phyloP scores from a whole-genome alignment of 2,113 vertebrate species.

The Natator depressus region DNA sequence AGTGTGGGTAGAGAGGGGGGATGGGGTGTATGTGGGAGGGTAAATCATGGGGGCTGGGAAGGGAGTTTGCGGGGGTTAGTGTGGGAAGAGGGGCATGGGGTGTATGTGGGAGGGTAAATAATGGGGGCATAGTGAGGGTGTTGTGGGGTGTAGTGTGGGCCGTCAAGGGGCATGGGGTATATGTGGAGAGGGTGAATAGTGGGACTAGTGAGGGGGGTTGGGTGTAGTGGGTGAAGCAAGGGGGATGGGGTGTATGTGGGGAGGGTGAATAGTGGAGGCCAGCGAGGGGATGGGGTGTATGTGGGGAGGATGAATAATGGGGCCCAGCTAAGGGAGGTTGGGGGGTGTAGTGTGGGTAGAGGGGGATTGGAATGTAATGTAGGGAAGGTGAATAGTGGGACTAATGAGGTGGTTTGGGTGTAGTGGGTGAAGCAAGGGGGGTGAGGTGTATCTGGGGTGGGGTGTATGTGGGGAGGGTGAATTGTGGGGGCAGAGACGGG shows the following conservation, averaged over 20 bases:
- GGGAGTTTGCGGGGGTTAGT: no score
- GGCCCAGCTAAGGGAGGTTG: accelerated
- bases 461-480: no score
- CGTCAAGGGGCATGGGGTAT: accelerated
- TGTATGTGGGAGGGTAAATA: no score
- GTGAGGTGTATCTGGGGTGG: accelerated
- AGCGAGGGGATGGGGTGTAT: no score
- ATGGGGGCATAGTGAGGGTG: neutral
- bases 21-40: neutral
- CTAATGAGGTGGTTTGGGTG: accelerated
- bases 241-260: no score
- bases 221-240: no score
- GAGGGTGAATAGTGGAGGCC: no score
- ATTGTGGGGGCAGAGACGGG: no score
- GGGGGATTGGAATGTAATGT: accelerated
- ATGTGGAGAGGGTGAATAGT: accelerated
- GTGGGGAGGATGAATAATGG: no score
- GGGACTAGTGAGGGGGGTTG: neutral
- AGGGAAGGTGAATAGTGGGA: neutral
- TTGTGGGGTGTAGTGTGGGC: neutral
- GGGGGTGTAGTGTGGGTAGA: no score
- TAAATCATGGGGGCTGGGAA: neutral
- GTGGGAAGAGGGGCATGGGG: no score
- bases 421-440: neutral
- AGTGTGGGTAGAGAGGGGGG: accelerated